Base-by-base conservation (phyloP, 1,140 invertebrate genomes). In the Zaprionus taronus region DNA sequence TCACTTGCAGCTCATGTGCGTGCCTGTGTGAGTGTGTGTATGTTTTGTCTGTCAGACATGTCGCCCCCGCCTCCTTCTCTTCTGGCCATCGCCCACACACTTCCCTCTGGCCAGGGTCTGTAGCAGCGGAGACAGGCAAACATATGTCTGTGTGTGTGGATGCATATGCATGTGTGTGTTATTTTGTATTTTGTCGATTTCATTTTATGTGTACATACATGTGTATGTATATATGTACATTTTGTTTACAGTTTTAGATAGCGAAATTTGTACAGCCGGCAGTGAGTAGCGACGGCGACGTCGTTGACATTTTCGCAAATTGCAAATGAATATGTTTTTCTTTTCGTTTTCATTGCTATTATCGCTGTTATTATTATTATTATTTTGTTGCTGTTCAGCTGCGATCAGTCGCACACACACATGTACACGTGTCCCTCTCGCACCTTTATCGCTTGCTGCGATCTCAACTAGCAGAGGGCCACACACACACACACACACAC, bases 231-330 rank as follows among this genome's bases (percentile, higher is more conserved):
- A 81, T 84, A 87, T 87, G 85, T 90, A 89, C 84, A 90, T 87
- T 87, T 90, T 84, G 85, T 89, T 90, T 90, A 89, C 84, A 89
- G 79, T 90, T 89, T 89, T 90, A 90, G 84, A 89, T 89, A 89
- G 84, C 85, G 72, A 89, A 90, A 89, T 87, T 87, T 87, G 83
- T 87, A 87, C 83, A 87, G 83, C 83, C 65, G 65, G 55, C 41
- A 47, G 41, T 17, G 38, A 17, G n/a, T n/a, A 17, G n/a, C n/a
- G n/a, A 7, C 80, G 80, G 70, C 55, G 60, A 76, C 75, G 72
- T 79, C 73, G 83, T 87, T 83, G 84, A 85, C 81, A 89, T 89
- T 87, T 87, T 89, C 81, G 85, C 84, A 89, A 89, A 89, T 90
- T 90, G 79, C 83, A 90, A 87, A 87, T 81, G 83, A 87, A 90